phyloP scores from a whole-genome alignment of 2,797 vertebrate genomes.

The Bradypodion pumilum region DNA sequence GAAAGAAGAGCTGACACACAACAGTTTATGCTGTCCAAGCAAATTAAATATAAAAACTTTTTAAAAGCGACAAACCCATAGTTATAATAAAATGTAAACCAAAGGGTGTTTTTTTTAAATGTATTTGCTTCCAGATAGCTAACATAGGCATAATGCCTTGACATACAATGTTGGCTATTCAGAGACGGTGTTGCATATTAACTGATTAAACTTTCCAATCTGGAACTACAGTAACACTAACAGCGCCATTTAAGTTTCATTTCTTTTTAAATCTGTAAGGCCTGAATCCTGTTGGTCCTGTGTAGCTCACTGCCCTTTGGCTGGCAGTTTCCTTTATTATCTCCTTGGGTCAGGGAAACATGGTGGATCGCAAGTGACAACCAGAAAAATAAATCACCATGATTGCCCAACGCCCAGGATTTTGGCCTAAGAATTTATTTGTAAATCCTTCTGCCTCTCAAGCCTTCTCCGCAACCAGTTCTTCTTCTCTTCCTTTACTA shows the following conservation, averaged over 20 bases:
- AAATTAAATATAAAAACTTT: background rate
- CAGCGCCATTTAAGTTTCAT: slow-evolving; percentile 21
- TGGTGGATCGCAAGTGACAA: too few relatives aligned
- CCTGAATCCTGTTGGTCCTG: too few relatives aligned
- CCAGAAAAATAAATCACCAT: too few relatives aligned
- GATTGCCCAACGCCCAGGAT: too few relatives aligned
- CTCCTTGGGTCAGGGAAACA: too few relatives aligned
- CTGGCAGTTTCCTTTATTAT: too few relatives aligned
- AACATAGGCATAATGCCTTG: background rate
- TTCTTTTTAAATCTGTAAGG: background rate
- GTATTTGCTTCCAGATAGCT: background rate
- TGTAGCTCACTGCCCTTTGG: too few relatives aligned
- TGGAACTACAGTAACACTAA: slow-evolving; percentile 1
- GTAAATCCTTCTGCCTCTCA: slow-evolving; percentile 22
- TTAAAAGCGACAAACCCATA: background rate
- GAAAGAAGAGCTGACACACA: background rate
- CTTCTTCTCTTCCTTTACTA: background rate
- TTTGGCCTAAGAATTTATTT: slow-evolving; percentile 16
- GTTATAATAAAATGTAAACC: background rate
- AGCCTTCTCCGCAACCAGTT: background rate
- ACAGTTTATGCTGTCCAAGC: background rate
- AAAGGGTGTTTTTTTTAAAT: background rate
- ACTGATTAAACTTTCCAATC: background rate
- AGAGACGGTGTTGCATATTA: background rate
- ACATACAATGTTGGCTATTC: background rate